Evolutionary conservation across 2,888 invertebrate genomes (phyloP).

Genomic region (Tiliacea aurago): DNA sequence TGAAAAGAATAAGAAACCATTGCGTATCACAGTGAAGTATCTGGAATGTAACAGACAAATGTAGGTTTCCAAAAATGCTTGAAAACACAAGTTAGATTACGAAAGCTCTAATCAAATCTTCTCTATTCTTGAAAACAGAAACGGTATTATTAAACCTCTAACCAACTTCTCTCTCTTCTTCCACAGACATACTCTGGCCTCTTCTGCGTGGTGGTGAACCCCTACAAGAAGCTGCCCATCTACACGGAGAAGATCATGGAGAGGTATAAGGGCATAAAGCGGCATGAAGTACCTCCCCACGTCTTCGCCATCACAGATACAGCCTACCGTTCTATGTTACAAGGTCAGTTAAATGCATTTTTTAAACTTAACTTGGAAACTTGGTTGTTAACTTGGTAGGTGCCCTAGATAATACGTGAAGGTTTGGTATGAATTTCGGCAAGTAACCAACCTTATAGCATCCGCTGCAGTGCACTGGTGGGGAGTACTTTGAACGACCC

Average conservation of each 20-base stretch:
- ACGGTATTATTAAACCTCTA: not conserved
- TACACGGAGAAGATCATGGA: constrained; percentile 99
- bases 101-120: not conserved
- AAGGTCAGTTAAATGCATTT: constrained; percentile 92
- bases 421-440: not conserved
- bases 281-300: constrained; percentile 99
- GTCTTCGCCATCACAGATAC: constrained; percentile 99
- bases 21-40: not conserved
- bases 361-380: not conserved
- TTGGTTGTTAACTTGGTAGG: not conserved
- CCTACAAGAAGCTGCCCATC: constrained; percentile 99
- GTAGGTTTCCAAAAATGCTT: not conserved
- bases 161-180: constrained; percentile 64
- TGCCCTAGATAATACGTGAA: not conserved
- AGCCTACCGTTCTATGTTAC: constrained; percentile 99
- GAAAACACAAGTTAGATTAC: not conserved
- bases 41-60: not conserved
- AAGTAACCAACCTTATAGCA: not conserved
- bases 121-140: not conserved
- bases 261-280: constrained; percentile 99
- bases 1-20: not conserved
- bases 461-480: too few species aligned
- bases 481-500: not conserved
- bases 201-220: constrained; percentile 99
- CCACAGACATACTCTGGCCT: constrained; percentile 99